A percentile compares a stretch with the other conserved stretches of the same genome.
These are phyloP conservation scores for Malurus splendens DNA, from an alignment of 2,797 vertebrate genomes.

Conservation along the genomic window DNA sequence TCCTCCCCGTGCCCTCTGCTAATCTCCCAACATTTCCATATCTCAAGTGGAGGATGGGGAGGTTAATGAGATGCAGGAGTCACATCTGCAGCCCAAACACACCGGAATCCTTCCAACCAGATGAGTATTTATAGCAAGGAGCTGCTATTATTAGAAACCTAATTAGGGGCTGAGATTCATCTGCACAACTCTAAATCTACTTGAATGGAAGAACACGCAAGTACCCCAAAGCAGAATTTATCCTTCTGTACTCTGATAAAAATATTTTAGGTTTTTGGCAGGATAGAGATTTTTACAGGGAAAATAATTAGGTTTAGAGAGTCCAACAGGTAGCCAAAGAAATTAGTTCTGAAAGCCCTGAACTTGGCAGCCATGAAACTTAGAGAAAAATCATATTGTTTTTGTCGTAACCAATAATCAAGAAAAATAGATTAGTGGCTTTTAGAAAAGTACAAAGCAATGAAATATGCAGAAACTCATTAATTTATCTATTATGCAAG, in stretches of 20 bases:
- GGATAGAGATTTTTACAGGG: neutral
- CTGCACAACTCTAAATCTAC: neutral
- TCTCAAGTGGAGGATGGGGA: neutral
- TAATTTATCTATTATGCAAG: slow-evolving; percentile 61
- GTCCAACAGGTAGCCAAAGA: neutral
- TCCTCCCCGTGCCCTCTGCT: neutral
- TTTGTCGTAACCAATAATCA: slow-evolving; percentile 14
- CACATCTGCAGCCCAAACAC: slow-evolving; percentile 28
- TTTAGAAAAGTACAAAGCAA: slow-evolving; percentile 44
- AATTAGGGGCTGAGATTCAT: slow-evolving; percentile 35
- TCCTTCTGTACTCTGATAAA: neutral
- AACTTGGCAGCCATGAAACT: neutral
- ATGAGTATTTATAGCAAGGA: slow-evolving; percentile 34
- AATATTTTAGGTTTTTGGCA: fast-evolving
- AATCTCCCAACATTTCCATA: neutral
- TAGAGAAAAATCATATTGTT: neutral
- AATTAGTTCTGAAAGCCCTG: neutral
- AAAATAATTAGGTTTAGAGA: neutral
- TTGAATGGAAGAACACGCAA: neutral
- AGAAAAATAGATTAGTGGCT: slow-evolving; percentile 23
- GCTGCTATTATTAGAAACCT: slow-evolving; percentile 41
- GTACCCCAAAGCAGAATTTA: slow-evolving; percentile 13
- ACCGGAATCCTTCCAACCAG: neutral
- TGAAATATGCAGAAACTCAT: slow-evolving; percentile 64
- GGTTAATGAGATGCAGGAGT: slow-evolving; percentile 40